Percentiles rank a stretch among this genome's conserved stretches.
Evolutionary conservation across 2,888 invertebrate species (phyloP).

Genomic region (Drosophila mettleri): DNA sequence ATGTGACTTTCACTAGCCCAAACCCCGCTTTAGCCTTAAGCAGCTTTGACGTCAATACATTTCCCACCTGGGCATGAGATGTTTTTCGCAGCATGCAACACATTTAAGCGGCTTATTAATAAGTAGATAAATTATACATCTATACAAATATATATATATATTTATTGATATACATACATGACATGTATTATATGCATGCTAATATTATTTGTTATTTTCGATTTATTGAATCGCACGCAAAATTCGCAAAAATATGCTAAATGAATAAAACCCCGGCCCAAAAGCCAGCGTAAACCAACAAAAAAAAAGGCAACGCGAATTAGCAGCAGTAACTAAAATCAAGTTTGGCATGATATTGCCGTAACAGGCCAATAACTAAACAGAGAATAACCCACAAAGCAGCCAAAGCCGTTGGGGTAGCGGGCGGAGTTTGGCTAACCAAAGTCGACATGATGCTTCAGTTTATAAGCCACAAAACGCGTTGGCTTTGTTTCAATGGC

Average conservation of each 20-base stretch:
- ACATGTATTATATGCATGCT: constrained; percentile 31
- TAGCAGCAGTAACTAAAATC: constrained; percentile 66
- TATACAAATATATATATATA: constrained; percentile 13
- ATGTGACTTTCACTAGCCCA: constrained; percentile 47
- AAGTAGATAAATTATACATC: constrained; percentile 20
- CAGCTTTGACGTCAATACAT: constrained; percentile 69
- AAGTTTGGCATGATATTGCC: constrained; percentile 20
- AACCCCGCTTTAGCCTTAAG: constrained; percentile 30
- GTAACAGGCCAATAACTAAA: constrained; percentile 41
- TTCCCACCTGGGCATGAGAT: constrained; percentile 35
- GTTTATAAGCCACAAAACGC: constrained; percentile 80
- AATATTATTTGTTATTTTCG: constrained; percentile 63
- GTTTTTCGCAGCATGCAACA: constrained; percentile 45
- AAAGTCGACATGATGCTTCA: constrained; percentile 74
- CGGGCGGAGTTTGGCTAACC: constrained; percentile 37
- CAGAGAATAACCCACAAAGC: constrained; percentile 20
- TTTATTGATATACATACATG: constrained; percentile 1
- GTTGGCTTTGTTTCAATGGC: constrained; percentile 81
- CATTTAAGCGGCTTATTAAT: constrained; percentile 67
- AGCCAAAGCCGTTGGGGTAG: constrained; percentile 12
- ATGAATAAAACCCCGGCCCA: constrained; percentile 46
- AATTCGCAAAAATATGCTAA: constrained; percentile 77
- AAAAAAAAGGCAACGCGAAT: constrained; percentile 47
- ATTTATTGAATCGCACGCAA: constrained; percentile 60
- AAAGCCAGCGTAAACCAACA: constrained; percentile 13